Evolutionary conservation across 1,140 invertebrate genomes (phyloP).

Genomic region (Achatina immaculata): DNA sequence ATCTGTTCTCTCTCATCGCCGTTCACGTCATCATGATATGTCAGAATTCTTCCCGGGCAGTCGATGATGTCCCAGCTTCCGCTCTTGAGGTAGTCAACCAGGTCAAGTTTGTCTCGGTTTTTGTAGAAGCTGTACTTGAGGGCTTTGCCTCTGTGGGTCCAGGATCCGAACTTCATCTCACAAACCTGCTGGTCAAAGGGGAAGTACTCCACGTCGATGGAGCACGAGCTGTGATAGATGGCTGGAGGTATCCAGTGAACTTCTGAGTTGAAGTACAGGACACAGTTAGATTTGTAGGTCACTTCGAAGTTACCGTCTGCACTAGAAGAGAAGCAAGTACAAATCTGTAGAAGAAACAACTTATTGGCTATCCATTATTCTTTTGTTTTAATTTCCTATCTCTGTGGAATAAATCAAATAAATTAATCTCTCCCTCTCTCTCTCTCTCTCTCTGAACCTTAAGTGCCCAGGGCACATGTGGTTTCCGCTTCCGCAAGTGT

Average conservation of each 20-base stretch:
- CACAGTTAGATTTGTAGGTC: constrained; percentile 95
- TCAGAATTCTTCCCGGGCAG: constrained; percentile 79
- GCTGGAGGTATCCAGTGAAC: constrained; percentile 98
- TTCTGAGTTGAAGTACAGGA: constrained; percentile 93
- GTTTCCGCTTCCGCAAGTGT: no score
- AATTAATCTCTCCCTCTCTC: no score
- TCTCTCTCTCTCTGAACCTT: no score
- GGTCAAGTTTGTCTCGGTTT: constrained; percentile 93
- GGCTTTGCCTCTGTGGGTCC: constrained; percentile 99
- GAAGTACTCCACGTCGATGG: constrained; percentile 97
- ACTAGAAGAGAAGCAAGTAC: constrained; percentile 43
- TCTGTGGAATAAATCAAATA: background rate
- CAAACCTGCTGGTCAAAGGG: constrained; percentile 97
- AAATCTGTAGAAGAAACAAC: no score
- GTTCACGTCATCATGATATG: constrained; percentile 50
- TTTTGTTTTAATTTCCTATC: background rate
- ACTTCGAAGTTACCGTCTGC: constrained; percentile 71
- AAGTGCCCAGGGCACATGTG: no score
- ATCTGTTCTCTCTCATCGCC: constrained; percentile 59
- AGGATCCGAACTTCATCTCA: constrained; percentile 99
- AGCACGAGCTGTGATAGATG: constrained; percentile 99
- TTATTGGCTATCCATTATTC: background rate
- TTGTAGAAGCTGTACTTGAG: constrained; percentile 94
- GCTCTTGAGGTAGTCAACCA: constrained; percentile 98
- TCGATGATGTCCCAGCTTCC: constrained; percentile 99